phyloP scores from a whole-genome alignment of 2,797 vertebrate genomes.

The Eurystomus glaucurus region DNA sequence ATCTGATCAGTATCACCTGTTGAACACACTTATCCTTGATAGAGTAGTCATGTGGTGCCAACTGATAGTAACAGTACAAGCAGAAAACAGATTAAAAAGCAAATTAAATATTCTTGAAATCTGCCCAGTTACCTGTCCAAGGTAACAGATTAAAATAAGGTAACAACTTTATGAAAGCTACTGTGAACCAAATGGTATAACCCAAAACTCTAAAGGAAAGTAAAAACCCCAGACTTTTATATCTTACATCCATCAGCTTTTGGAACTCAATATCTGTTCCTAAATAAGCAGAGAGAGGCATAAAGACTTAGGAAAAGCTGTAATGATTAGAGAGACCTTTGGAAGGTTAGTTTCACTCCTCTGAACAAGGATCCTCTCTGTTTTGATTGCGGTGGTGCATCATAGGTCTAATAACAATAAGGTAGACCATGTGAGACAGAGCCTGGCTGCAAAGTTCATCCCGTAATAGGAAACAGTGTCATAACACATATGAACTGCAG shows the following conservation, averaged over 20 bases:
- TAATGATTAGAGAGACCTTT: neutral
- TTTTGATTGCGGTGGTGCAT: neutral
- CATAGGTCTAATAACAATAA: neutral
- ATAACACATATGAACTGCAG: neutral
- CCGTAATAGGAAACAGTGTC: neutral
- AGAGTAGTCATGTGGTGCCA: neutral
- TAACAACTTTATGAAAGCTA: neutral
- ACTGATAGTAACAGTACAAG: neutral
- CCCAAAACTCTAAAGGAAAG: neutral
- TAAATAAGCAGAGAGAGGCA: neutral
- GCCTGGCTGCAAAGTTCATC: neutral
- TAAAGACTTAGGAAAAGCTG: neutral
- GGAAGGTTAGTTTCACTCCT: neutral
- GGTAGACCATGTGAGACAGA: neutral
- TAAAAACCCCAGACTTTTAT: neutral
- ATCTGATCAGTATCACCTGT: neutral
- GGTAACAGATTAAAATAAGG: neutral
- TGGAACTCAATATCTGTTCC: neutral
- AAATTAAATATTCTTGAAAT: neutral
- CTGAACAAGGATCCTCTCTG: neutral
- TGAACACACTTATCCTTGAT: neutral
- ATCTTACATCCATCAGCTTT: neutral
- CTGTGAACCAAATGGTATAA: neutral
- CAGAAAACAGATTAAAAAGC: slow-evolving; percentile 9
- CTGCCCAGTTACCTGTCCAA: neutral